Base-by-base conservation (phyloP, 2,113 vertebrate species). In the Mus musculus region DNA sequence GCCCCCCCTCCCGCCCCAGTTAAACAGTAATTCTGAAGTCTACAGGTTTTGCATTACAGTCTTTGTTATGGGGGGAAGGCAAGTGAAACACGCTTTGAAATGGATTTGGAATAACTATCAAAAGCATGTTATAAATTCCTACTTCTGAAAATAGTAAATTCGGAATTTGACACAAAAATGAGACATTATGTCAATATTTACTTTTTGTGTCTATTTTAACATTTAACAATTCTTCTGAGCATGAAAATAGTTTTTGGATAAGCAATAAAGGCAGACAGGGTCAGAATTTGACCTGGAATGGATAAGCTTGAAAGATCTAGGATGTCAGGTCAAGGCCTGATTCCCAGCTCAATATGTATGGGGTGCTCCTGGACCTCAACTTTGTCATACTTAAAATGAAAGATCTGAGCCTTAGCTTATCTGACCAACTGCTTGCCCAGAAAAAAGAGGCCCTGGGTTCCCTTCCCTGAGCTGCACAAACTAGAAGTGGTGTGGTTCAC, bases 71-170 rank as follows among this genome's bases (percentile, higher is more conserved):
- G 19, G 14, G 26, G 75, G 20, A 93, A 80, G 76, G 5, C 20
- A 72, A 1, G 26, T 59, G 42, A 24, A 42, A 72, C 39, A 10
- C 42, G 1, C 19, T 77, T 73, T 92, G 46, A 20, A 16, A 20
- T 85, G 39, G 5, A 26, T 73, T 75, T 84, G 72, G 36, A 90
- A 52, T 92, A 61, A 85, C 30, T 71, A 72, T 76, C 85, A 94
- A 95, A 92, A 88, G 49, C 75, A 67, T 36, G 26, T 26, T 16
- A 63, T 9, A 81, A 54, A 63, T 92, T 67, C 19, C 26, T 59
- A 85, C 71, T 80, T 88, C 76, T 71, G 26, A 90, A 88, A 95
- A 65, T 28, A 90, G 71, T 59, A 88, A 54, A 67, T 89, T 76
- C 81, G 46, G 33, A 94, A 90, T 90, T 96, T 88, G 52, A 56